phyloP scores from a whole-genome alignment of 2,113 vertebrate species.

The Eleginops maclovinus region DNA sequence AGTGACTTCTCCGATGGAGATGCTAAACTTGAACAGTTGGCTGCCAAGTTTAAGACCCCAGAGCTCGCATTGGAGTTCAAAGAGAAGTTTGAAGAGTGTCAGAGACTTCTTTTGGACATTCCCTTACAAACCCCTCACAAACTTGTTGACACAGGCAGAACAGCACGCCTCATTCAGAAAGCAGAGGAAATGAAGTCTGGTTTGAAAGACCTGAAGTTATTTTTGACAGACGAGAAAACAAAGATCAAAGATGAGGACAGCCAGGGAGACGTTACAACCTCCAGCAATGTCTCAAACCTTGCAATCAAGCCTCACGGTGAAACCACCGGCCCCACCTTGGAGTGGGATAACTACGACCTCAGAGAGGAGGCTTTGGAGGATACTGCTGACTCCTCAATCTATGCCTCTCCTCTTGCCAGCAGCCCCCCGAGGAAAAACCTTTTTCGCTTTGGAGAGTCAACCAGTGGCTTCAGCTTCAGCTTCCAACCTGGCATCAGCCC shows the following conservation, averaged over 20 bases:
- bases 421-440: conserved; percentile 92
- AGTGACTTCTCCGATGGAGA: conserved; percentile 96
- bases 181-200: conserved; percentile 98
- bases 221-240: conserved; percentile 91
- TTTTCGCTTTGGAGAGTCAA: conserved; percentile 95
- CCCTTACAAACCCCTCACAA: conserved; percentile 98
- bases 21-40: conserved; percentile 91
- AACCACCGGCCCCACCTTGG: conserved; percentile 87
- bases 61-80: conserved; percentile 96
- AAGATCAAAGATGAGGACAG: conserved; percentile 87
- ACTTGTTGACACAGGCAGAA: conserved; percentile 92
- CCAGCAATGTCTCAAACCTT: conserved; percentile 72
- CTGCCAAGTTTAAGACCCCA: conserved; percentile 95
- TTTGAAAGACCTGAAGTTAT: conserved; percentile 95
- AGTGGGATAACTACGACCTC: conserved; percentile 96
- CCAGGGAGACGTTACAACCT: conserved; percentile 50
- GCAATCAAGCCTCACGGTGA: conserved; percentile 85
- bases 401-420: conserved; percentile 87
- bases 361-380: conserved; percentile 89
- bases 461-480: conserved; percentile 94
- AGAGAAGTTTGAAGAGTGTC: conserved; percentile 95
- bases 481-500: conserved; percentile 96
- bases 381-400: conserved; percentile 88
- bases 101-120: conserved; percentile 93
- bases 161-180: conserved; percentile 95